Evolutionary conservation across 1,140 invertebrate species (phyloP), one percentile per base, ranked within the genome.

Genomic region (Drosophila nannoptera): DNA sequence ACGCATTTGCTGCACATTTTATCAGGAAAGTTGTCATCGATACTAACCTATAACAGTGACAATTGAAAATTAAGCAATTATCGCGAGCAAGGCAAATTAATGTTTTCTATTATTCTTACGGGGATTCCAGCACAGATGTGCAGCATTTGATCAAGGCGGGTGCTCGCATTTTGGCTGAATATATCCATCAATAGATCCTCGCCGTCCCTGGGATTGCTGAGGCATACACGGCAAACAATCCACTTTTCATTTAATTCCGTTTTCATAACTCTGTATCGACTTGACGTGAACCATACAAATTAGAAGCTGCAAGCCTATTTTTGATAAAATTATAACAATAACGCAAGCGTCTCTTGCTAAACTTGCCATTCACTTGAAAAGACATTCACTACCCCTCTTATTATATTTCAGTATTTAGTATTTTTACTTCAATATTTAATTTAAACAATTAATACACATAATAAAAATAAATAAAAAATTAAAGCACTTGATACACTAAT

Each of bases 201-300:
- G 88, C 69, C 63, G 0, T 86, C 80, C 38, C 14, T 63, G 8
- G 74, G 66, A 42, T 74, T 81, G 16, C 50, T 80, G 0, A 92
- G 75, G 84, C 91, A 92, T 46, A 92, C 91, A 52, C 91, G 89
- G 69, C 91, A 92, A 29, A 91, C 91, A 87, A 92, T 90, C 91
- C 91, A 92, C 88, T 92, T 90, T 69, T 92, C 74, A 52, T 73
- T 77, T 35, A 72, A 48, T 35, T 81, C 81, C 4, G 77, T 80
- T 69, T 70, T 83, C 80, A 83, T 83, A 48, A 62, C 69, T 60
- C 14, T 55, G 33, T 35, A 8, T 36, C 8, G 43, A 38, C 22
- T 52, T 52, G 12, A 59, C 31, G 50, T 33, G 32, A 69, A 36
- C 36, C 58, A 49, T 33, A 22, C 12, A 32, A 62, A 67, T 68